Conservation (phyloP, 2,113 vertebrate genomes). For the Thermophis baileyi region DNA sequence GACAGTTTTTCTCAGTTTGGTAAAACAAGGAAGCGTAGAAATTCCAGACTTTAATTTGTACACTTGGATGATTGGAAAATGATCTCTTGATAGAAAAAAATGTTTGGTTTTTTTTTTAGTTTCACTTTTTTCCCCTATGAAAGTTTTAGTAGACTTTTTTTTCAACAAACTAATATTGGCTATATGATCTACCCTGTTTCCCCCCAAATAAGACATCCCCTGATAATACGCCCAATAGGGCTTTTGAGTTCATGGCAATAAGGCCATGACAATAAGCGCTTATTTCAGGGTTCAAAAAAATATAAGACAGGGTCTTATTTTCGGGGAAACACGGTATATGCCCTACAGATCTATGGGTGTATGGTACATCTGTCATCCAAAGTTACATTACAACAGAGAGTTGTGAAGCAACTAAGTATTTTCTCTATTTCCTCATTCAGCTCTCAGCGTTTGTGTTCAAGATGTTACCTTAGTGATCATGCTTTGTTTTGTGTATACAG, state of each 20-base stretch:
- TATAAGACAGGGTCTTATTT: too few relatives aligned
- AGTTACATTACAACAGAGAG: not conserved
- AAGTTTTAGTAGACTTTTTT: not conserved
- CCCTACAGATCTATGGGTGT: not conserved
- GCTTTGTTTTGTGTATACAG: not conserved
- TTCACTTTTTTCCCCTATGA: not conserved
- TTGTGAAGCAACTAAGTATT: not conserved
- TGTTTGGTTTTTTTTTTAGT: not conserved
- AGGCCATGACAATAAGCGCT: too few relatives aligned
- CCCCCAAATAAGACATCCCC: too few relatives aligned
- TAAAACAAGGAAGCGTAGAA: not conserved
- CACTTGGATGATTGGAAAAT: not conserved
- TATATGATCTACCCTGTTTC: not conserved
- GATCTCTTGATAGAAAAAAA: not conserved
- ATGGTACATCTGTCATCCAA: not conserved
- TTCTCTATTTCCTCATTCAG: not conserved
- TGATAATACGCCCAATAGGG: too few relatives aligned
- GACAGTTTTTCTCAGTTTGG: not conserved
- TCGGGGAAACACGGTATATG: too few relatives aligned
- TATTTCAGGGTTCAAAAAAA: too few relatives aligned
- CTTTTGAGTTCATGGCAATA: too few relatives aligned
- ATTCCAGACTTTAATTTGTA: not conserved
- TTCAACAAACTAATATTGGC: not conserved
- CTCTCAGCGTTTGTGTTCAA: not conserved
- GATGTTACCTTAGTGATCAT: conserved; percentile 7